Base-by-base conservation (phyloP, 2,888 invertebrate species). In the Hylaea fasciaria region DNA sequence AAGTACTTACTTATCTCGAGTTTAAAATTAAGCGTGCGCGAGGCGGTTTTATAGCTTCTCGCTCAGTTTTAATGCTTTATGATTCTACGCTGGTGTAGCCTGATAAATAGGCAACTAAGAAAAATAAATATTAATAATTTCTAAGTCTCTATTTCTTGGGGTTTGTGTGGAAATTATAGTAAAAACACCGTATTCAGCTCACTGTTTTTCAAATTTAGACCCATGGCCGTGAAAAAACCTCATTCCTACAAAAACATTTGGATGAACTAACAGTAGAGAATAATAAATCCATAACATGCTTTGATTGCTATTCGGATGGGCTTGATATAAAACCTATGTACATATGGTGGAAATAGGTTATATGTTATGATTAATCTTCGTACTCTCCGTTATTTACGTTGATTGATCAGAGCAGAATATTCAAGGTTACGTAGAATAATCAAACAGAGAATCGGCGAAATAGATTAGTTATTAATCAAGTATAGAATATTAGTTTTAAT, bases 1-100 rank as follows among this genome's bases (percentile, higher is more conserved):
- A 63, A 62, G 56, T 61, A 57, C 60, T 50, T 56, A 64, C 58
- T 55, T 61, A 64, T 64, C 51, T 39, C 57, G 39, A 62, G 53
- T 60, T 60, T 51, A 60, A 55, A 60, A 60, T 56, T 55, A 55
- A 47, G 39, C 45, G 50, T 29, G 49, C 12, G 22, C 44, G 48
- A 52, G 44, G 49, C 35, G 35, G 55, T 60, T 60, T 53, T 51
- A 47, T 60, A 40, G 43, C 29, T 52, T 13, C 40, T 28, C 28
- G 22, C 48, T 39, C 12, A 29, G 28, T 48, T 54, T 45, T 32
- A 48, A 45, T 40, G 44, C 12, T 51, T 47, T 51, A 17, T 45
- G 45, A 45, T 41, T 46, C 14, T 44, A 10, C 44, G 12, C 39
- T 44, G 28, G 37, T 22, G 43, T 22, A 37, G 40, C 43, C 41